phyloP scores from a whole-genome alignment of 2,113 vertebrate genomes.

The Ciconia stormi region DNA sequence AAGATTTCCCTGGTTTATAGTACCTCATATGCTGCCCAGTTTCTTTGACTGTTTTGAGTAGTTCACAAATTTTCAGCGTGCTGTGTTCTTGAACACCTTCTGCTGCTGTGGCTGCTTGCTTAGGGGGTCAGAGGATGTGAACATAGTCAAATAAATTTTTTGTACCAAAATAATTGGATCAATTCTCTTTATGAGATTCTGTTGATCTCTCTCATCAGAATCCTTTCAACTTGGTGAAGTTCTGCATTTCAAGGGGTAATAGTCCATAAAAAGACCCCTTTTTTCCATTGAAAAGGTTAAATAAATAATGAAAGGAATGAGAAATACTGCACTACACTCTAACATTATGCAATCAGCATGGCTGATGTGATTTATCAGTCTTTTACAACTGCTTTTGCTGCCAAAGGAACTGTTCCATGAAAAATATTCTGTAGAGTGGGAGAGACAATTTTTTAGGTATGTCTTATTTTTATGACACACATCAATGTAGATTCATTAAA shows the following conservation, averaged over 20 bases:
- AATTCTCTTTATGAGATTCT: background rate
- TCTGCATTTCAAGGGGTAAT: background rate
- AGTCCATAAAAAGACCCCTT: background rate
- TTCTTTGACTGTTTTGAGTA: background rate
- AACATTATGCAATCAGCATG: background rate
- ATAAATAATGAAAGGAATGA: slow-evolving; percentile 32
- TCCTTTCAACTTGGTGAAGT: background rate
- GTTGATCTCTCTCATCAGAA: background rate
- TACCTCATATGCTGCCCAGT: background rate
- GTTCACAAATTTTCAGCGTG: background rate
- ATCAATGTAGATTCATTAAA: background rate
- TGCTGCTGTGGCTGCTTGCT: background rate
- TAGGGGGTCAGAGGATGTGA: background rate
- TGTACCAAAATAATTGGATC: background rate
- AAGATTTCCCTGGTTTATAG: background rate
- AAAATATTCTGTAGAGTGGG: background rate
- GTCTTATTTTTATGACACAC: background rate
- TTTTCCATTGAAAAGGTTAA: background rate
- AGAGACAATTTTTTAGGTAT: background rate
- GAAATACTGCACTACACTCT: background rate
- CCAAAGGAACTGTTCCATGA: slow-evolving; percentile 6
- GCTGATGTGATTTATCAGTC: background rate
- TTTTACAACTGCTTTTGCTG: background rate
- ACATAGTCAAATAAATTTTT: background rate
- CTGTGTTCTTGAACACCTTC: background rate